Evolutionary conservation across 2,113 vertebrate genomes (phyloP).

Genomic region (Panurus biarmicus): DNA sequence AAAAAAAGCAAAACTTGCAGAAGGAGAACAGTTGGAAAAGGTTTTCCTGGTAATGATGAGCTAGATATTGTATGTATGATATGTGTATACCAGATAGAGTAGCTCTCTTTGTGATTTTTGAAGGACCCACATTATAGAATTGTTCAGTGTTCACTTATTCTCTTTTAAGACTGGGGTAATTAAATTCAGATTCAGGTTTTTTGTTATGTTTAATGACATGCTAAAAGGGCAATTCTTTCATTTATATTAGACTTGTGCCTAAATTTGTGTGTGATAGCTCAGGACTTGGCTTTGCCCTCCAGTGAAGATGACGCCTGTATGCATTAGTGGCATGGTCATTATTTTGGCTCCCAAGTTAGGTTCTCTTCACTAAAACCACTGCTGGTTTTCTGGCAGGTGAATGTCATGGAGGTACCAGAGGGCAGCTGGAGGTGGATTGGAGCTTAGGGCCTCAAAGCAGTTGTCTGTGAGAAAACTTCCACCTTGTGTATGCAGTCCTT

Average conservation of each 20-base stretch:
- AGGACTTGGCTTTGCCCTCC: not conserved
- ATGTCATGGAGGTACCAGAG: not conserved
- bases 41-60: not conserved
- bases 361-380: not conserved
- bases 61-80: not conserved
- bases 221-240: not conserved
- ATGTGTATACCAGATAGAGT: not conserved
- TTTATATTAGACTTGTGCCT: not conserved
- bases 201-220: not conserved
- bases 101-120: not conserved
- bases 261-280: not conserved
- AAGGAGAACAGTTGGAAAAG: not conserved
- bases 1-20: not conserved
- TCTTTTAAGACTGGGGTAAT: not conserved
- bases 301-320: not conserved
- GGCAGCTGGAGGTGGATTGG: not conserved
- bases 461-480: not conserved
- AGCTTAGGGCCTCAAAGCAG: not conserved
- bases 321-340: not conserved
- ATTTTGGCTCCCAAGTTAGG: not conserved
- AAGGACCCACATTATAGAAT: not conserved
- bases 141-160: not conserved
- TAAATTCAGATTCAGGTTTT: not conserved
- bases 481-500: rapidly evolving
- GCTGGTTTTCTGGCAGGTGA: not conserved